phyloP scores from a whole-genome alignment of 2,113 vertebrate species.

The Kryptolebias marmoratus region DNA sequence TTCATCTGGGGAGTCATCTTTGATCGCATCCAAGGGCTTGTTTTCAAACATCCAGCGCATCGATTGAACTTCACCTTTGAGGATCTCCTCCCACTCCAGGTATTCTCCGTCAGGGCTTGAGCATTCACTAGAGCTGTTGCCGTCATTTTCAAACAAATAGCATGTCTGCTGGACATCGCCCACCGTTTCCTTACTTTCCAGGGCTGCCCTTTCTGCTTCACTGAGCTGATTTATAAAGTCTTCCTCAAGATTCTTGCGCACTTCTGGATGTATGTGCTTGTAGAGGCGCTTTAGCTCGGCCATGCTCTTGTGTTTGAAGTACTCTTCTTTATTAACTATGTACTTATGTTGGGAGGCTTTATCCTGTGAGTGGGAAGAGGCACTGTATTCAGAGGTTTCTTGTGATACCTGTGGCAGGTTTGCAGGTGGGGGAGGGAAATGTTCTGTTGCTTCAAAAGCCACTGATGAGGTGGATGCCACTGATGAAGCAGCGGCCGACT shows the following conservation, averaged over 20 bases:
- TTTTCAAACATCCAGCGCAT: conserved; percentile 89
- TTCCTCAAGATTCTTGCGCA: conserved; percentile 86
- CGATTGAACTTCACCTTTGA: conserved; percentile 88
- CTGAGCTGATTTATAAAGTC: conserved; percentile 84
- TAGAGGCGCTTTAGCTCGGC: conserved; percentile 87
- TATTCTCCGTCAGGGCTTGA: conserved; percentile 83
- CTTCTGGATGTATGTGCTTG: conserved; percentile 86
- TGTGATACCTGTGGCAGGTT: conserved; percentile 71
- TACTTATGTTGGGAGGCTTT: conserved; percentile 61
- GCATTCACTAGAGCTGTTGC: conserved; percentile 73
- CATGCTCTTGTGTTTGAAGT: conserved; percentile 85
- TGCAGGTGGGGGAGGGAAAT: conserved; percentile 77
- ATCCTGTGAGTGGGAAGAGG: conserved; percentile 75
- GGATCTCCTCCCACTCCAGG: conserved; percentile 87
- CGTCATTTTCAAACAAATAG: conserved; percentile 85
- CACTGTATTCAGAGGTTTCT: conserved; percentile 69
- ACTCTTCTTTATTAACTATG: conserved; percentile 77
- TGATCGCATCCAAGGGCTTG: conserved; percentile 84
- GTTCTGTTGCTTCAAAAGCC: conserved; percentile 70
- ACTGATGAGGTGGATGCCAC: conserved; percentile 57
- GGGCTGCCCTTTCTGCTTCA: conserved; percentile 70
- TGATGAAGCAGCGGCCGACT: conserved; percentile 48
- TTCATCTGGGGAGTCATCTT: conserved; percentile 82
- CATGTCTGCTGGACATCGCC: conserved; percentile 82
- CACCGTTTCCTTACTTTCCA: conserved; percentile 65